These are phyloP conservation scores for Hypena proboscidalis DNA, from an alignment of 2,888 invertebrate species.

Conservation along the genomic window DNA sequence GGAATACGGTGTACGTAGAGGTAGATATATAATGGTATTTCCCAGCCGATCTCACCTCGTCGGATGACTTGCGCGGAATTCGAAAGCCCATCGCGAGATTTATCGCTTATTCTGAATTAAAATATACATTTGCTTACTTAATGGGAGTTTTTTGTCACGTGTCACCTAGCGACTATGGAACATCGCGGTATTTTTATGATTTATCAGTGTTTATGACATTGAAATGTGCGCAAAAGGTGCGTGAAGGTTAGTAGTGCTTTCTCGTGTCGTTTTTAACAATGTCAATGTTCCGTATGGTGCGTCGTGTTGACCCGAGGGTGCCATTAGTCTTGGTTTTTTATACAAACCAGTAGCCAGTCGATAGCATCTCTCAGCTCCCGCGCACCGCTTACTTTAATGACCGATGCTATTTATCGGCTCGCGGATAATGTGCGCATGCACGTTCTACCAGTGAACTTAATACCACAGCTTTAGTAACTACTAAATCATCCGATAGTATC, in stretches of 20 bases:
- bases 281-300: constrained; percentile 41
- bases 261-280: constrained; percentile 42
- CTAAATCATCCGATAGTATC: constrained; percentile 17
- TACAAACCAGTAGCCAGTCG: constrained; percentile 67
- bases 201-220: constrained; percentile 65
- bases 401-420: constrained; percentile 70
- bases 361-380: constrained; percentile 76
- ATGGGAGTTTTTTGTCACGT: constrained; percentile 81
- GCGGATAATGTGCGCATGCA: constrained; percentile 57
- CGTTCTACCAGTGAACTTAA: constrained; percentile 38
- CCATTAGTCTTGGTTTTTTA: constrained; percentile 70
- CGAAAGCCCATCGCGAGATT: constrained; percentile 84
- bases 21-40: constrained; percentile 78
- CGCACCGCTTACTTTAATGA: constrained; percentile 77
- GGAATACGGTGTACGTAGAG: constrained; percentile 56
- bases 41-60: constrained; percentile 83
- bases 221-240: constrained; percentile 40
- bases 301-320: constrained; percentile 58
- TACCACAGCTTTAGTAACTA: constrained; percentile 26
- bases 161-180: constrained; percentile 69
- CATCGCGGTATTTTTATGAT: constrained; percentile 65
- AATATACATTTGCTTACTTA: constrained; percentile 83
- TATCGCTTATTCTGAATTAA: constrained; percentile 84
- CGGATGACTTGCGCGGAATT: constrained; percentile 83
- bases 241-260: constrained; percentile 44